Evolutionary conservation across 2,888 invertebrate genomes (phyloP), one percentile per base, ranked within the genome.

Genomic region (Latrodectus elegans): DNA sequence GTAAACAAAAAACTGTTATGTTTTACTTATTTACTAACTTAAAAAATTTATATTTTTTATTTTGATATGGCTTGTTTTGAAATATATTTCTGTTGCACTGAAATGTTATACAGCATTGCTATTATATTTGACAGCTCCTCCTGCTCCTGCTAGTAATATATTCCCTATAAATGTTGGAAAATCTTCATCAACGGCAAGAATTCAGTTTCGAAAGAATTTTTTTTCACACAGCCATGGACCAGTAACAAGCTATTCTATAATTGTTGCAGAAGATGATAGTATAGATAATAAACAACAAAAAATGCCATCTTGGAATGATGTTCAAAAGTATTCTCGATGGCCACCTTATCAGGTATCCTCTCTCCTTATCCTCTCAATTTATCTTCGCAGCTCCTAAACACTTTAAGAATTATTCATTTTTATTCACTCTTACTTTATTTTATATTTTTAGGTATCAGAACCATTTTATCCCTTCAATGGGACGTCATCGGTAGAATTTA

Each of bases 261-360:
- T 98, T 91, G 96, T 98, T 78, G 96, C 96, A 22, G 97, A 97
- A 93, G 96, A 97, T 92, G 95, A 89, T 68, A 78, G 67, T 52
- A 49, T 72, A 26, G 78, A 96, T 96, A 88, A 90, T 0, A 88
- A 90, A 51, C 95, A 95, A 9, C 93, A 95, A 79, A 95, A 96
- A 91, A 96, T 97, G 95, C 97, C 96, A 0, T 95, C 96, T 90
- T 98, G 98, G 97, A 94, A 95, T 90, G 97, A 97, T 92, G 97
- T 97, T 72, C 97, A 97, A 92, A 95, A 95, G 65, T 96, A 96
- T 92, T 95, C 95, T 79, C 94, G 95, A 67, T 97, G 97, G 97
- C 95, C 97, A 89, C 97, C 97, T 26, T 97, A 97, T 93, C 97
- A 97, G 94, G 95, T 95, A 90, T 68, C 53, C 14, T 38, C 38